phyloP scores from a whole-genome alignment of 2,888 invertebrate species.

The Mesochorus sp. region DNA sequence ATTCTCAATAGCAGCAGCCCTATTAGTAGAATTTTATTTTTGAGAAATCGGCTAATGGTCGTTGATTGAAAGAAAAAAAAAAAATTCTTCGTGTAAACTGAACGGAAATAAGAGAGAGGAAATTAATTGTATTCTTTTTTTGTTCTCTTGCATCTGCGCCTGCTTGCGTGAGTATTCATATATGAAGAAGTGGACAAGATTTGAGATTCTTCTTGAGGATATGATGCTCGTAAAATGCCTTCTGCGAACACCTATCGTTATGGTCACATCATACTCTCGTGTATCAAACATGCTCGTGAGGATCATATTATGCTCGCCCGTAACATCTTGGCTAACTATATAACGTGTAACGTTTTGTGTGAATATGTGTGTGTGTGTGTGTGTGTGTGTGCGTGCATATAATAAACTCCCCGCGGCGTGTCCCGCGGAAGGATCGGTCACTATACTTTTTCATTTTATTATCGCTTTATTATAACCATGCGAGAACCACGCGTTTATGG shows the following conservation, averaged over 20 bases:
- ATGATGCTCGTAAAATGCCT: conserved; percentile 62
- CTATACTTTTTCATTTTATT: conserved; percentile 78
- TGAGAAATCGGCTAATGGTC: too few species aligned
- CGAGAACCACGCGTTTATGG: conserved; percentile 73
- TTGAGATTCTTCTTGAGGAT: conserved; percentile 60
- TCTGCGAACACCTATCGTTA: conserved; percentile 50
- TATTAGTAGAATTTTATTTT: too few species aligned
- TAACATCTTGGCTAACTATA: conserved; percentile 6
- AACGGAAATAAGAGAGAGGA: neutral
- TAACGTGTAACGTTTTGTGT: too few species aligned
- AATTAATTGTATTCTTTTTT: neutral
- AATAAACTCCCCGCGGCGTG: conserved; percentile 76
- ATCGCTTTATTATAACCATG: conserved; percentile 79
- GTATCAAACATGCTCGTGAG: conserved; percentile 31
- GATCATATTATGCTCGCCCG: conserved; percentile 9
- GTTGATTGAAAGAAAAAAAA: neutral
- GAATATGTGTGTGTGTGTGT: neutral
- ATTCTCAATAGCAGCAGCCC: too few species aligned
- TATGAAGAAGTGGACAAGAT: conserved; percentile 62
- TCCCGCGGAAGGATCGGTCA: conserved; percentile 72
- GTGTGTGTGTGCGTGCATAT: conserved; percentile 66
- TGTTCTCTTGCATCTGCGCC: conserved; percentile 1
- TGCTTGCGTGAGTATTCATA: conserved; percentile 45
- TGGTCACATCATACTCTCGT: conserved; percentile 44
- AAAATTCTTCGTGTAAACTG: neutral